Base-by-base conservation (phyloP, 2,113 vertebrate genomes). In the Pyrgilauda ruficollis region DNA sequence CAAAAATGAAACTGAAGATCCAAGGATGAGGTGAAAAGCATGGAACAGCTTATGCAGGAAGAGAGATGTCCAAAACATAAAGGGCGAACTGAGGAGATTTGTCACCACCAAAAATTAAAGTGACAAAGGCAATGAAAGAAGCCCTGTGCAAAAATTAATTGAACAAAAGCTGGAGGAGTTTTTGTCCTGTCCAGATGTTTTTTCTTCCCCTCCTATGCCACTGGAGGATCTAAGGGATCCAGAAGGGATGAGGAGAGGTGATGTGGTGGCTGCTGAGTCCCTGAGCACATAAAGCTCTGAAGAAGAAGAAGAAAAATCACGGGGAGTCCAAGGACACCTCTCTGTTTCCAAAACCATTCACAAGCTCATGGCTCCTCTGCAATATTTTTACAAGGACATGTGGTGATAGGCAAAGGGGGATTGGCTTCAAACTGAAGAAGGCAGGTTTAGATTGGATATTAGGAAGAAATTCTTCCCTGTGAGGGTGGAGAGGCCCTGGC, bases 1-100 rank as follows among this genome's bases (percentile, higher is more conserved):
- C 58, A 59, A 91, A 96, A 95, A 84, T 20, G 15, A 63, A 96
- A 83, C 43, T 21, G 53, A 59, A 90, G 90, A 63, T n/a, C 67
- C 14, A 80, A 87, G 37, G 13, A 74, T 24, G 35, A 91, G n/a
- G 56, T 43, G 35, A 79, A 95, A 96, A 92, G 22, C 21, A 27
- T 33, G 27, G 31, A 84, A 58, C 7, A 70, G 81, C 17, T 72
- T 47, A 11, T 53, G 23, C 21, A 69, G 39, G 35, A 82, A 78
- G 31, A 79, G 17, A 84, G 84, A 76, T 9, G 20, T 16, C 61
- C 7, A 56, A 64, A 78, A 86, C 43, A 56, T 13, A 83, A 88
- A 93, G 7, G 18, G 18, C 35, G 44, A 75, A 66, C 4, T 16
- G 20, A 59, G 22, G n/a, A 78, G 31, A 73, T 62, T 26, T 39